Percentiles rank a stretch among this genome's conserved stretches.
These are phyloP conservation scores for Magallana nippona DNA, from an alignment of 2,888 invertebrate genomes.

Conservation along the genomic window DNA sequence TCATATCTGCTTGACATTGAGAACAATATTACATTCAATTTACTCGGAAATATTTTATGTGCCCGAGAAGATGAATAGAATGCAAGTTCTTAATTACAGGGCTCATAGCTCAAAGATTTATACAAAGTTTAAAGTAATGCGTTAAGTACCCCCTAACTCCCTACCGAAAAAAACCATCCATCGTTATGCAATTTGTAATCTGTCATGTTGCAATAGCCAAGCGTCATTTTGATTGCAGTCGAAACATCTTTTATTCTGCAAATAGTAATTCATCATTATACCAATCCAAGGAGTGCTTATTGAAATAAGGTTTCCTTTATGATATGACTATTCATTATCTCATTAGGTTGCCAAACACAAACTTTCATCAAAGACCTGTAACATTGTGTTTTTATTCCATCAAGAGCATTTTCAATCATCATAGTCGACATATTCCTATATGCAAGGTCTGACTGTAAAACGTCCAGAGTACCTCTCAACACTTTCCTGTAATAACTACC, in stretches of 20 bases:
- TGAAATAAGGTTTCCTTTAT: not conserved
- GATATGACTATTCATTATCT: not conserved
- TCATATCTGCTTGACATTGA: not conserved
- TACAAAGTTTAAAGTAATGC: not conserved
- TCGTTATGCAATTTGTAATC: slow-evolving; percentile 3
- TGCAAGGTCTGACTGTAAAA: no score
- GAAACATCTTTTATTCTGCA: slow-evolving; percentile 7
- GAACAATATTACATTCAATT: not conserved
- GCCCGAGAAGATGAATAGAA: not conserved
- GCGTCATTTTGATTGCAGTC: slow-evolving; percentile 5
- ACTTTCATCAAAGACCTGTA: not conserved
- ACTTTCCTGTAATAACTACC: no score
- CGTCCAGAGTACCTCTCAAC: no score
- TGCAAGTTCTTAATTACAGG: not conserved
- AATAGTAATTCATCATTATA: slow-evolving; percentile 29
- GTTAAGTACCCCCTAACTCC: not conserved
- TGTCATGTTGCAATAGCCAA: slow-evolving; percentile 14
- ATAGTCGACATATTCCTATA: no score
- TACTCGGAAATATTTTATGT: not conserved
- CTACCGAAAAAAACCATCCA: not conserved
- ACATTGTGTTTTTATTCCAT: no score
- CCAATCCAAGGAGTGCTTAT: not conserved
- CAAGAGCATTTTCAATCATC: no score
- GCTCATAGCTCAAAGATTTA: not conserved
- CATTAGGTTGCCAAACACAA: not conserved